These are phyloP conservation scores for Drosophila subquinaria DNA, from an alignment of 2,888 invertebrate genomes.

Conservation along the genomic window DNA sequence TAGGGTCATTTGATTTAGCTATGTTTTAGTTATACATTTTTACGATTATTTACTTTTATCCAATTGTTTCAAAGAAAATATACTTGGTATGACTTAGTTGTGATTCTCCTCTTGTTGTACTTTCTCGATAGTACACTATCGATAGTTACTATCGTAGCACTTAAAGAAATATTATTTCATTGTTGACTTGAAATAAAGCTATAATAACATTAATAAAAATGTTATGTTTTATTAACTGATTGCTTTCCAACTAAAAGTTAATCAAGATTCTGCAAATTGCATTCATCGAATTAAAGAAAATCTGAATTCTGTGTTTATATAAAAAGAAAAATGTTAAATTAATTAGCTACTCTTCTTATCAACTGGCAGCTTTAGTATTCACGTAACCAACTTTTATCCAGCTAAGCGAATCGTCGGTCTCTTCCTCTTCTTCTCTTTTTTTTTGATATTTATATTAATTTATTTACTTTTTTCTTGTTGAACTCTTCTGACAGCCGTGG, in stretches of 20 bases:
- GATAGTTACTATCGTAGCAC: background rate
- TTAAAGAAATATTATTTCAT: background rate
- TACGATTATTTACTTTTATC: background rate
- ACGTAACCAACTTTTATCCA: constrained; percentile 9
- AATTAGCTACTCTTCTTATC: constrained; percentile 7
- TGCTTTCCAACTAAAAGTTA: background rate
- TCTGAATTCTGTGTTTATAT: background rate
- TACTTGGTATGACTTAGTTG: background rate
- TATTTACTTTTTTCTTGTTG: constrained; percentile 12
- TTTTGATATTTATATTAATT: constrained; percentile 4
- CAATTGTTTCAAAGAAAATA: background rate
- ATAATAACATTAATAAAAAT: no score
- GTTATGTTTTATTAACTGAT: background rate
- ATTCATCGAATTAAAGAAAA: background rate
- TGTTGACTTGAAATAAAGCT: no score
- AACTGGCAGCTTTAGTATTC: constrained; percentile 9
- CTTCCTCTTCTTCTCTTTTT: constrained; percentile 1
- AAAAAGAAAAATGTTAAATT: background rate
- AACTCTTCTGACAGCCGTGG: constrained; percentile 15
- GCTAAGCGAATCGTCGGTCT: constrained; percentile 3
- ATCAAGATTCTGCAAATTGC: background rate
- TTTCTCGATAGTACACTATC: background rate
- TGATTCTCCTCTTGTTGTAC: background rate
- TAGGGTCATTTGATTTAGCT: no score
- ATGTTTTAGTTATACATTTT: background rate